These are phyloP conservation scores for Morpho achilles DNA, from an alignment of 2,888 invertebrate species.

Conservation along the genomic window DNA sequence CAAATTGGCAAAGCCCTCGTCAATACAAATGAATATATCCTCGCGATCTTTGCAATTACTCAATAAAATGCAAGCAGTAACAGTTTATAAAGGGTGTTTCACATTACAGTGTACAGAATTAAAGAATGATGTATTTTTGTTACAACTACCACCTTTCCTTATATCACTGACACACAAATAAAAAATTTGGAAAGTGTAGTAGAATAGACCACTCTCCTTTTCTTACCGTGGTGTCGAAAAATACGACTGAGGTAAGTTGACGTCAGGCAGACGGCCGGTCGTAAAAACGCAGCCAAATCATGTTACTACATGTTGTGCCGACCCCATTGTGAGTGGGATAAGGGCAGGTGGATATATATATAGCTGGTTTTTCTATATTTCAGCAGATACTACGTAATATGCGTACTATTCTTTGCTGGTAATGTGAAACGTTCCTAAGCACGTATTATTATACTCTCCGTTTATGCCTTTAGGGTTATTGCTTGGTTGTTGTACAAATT, in stretches of 20 bases:
- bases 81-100: constrained; percentile 7
- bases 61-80: constrained; percentile 3
- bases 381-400: too few relatives aligned
- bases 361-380: too few relatives aligned
- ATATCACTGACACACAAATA: neutral
- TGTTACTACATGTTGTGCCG: too few relatives aligned
- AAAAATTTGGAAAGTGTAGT: neutral
- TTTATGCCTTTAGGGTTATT: constrained; percentile 18
- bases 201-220: too few relatives aligned
- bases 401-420: neutral
- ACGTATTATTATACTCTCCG: neutral
- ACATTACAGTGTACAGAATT: neutral
- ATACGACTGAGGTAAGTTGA: too few relatives aligned
- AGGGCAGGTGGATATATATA: too few relatives aligned
- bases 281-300: too few relatives aligned
- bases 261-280: too few relatives aligned
- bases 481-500: constrained; percentile 16
- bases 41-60: constrained; percentile 5
- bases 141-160: too few relatives aligned
- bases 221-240: too few relatives aligned
- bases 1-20: neutral
- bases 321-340: too few relatives aligned
- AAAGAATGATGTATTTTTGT: too few relatives aligned
- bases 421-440: constrained; percentile 4
- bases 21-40: constrained; percentile 8